Evolutionary conservation across 2,797 vertebrate genomes (phyloP).

Genomic region (Acanthis flammea): DNA sequence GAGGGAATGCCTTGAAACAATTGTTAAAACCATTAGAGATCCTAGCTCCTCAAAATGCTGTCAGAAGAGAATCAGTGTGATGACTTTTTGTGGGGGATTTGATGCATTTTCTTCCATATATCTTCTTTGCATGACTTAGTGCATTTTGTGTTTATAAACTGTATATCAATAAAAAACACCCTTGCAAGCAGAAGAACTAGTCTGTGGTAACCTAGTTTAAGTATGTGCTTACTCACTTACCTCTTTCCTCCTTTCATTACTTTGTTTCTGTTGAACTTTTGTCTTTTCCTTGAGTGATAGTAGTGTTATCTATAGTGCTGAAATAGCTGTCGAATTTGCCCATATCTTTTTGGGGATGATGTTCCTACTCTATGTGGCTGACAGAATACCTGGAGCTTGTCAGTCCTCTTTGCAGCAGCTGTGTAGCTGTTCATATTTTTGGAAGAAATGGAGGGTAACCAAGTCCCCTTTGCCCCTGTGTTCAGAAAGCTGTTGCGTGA

Average conservation of each 20-base stretch:
- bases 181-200: background rate
- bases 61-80: background rate
- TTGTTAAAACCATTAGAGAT: background rate
- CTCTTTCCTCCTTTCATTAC: background rate
- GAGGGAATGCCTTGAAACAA: background rate
- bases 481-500: conserved; percentile 93
- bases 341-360: background rate
- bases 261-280: background rate
- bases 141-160: background rate
- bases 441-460: background rate
- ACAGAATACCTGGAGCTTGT: background rate
- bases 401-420: background rate
- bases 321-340: background rate
- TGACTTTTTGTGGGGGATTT: background rate
- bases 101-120: background rate
- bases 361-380: background rate
- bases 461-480: background rate
- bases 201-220: background rate
- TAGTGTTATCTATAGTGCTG: background rate
- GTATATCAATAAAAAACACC: background rate
- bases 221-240: background rate
- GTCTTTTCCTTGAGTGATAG: background rate
- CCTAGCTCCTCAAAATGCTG: background rate
- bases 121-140: background rate
- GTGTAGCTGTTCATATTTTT: background rate